These are phyloP conservation scores for Xestia ashworthii DNA, from an alignment of 2,888 invertebrate genomes.

Conservation along the genomic window DNA sequence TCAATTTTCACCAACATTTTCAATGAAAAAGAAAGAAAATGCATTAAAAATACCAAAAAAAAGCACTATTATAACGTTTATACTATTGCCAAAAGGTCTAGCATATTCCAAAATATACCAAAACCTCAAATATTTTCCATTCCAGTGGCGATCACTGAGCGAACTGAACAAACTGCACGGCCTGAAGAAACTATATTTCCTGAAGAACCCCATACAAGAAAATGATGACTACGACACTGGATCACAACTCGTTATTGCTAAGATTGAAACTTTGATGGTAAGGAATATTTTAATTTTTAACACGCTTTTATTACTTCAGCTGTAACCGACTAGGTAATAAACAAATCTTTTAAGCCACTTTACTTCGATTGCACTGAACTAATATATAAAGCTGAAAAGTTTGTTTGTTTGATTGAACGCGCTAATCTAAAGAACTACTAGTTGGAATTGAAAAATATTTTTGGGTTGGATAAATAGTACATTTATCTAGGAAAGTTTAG, in stretches of 20 bases:
- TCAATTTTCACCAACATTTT: background rate
- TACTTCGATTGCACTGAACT: too few relatives aligned
- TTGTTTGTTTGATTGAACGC: too few relatives aligned
- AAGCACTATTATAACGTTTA: too few relatives aligned
- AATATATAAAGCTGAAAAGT: too few relatives aligned
- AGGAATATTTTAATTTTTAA: background rate
- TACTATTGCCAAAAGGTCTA: too few relatives aligned
- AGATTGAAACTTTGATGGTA: conserved; percentile 93
- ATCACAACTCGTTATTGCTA: conserved; percentile 95
- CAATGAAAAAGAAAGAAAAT: background rate
- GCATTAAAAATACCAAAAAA: background rate
- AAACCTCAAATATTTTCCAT: conserved; percentile 66
- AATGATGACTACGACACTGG: conserved; percentile 93
- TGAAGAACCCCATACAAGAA: conserved; percentile 93
- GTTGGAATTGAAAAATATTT: too few relatives aligned
- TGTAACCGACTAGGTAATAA: too few relatives aligned
- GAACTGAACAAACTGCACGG: conserved; percentile 95
- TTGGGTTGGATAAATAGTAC: too few relatives aligned
- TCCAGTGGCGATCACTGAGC: conserved; percentile 95
- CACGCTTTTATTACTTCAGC: too few relatives aligned
- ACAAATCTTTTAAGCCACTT: too few relatives aligned
- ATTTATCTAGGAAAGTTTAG: too few relatives aligned
- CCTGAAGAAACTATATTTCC: conserved; percentile 93
- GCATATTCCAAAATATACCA: background rate
- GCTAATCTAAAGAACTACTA: too few relatives aligned